These are phyloP conservation scores for Coelopa frigida DNA, from an alignment of 1,140 invertebrate genomes.

Conservation along the genomic window DNA sequence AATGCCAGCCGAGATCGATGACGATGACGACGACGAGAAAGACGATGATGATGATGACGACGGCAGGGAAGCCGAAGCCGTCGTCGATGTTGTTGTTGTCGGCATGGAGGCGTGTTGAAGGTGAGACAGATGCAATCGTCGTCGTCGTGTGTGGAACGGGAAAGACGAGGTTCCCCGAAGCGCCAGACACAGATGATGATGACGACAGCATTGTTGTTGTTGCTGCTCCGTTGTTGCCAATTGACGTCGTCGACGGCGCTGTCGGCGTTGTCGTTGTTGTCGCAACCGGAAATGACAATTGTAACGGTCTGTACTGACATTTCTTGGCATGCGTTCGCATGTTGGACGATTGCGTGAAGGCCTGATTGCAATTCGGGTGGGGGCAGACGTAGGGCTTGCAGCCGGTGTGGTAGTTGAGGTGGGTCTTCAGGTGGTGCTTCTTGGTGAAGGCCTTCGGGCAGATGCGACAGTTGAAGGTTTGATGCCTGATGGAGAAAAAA, in stretches of 20 bases:
- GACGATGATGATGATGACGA: neutral
- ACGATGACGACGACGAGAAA: constrained; percentile 2
- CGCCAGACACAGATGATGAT: neutral
- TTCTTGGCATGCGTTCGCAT: constrained; percentile 73
- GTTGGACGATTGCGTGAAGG: constrained; percentile 71
- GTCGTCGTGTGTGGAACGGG: no score
- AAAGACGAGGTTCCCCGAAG: no score
- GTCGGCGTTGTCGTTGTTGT: neutral
- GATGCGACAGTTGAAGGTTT: constrained; percentile 81
- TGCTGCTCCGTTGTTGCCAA: neutral
- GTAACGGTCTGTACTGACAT: constrained; percentile 47
- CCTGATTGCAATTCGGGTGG: constrained; percentile 60
- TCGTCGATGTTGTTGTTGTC: no score
- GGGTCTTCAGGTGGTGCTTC: constrained; percentile 76
- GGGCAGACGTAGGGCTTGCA: constrained; percentile 68
- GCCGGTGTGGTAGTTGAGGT: constrained; percentile 73
- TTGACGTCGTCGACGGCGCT: neutral
- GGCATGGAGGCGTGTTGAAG: no score
- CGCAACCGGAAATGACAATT: constrained; percentile 16
- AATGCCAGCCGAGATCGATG: constrained; percentile 9
- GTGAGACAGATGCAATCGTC: no score
- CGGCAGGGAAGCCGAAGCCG: neutral
- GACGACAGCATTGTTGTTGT: neutral
- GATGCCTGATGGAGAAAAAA: constrained; percentile 48
- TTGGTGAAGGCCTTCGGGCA: constrained; percentile 84